These are phyloP conservation scores for Mesitornis unicolor DNA, from an alignment of 2,113 vertebrate species.

Conservation along the genomic window DNA sequence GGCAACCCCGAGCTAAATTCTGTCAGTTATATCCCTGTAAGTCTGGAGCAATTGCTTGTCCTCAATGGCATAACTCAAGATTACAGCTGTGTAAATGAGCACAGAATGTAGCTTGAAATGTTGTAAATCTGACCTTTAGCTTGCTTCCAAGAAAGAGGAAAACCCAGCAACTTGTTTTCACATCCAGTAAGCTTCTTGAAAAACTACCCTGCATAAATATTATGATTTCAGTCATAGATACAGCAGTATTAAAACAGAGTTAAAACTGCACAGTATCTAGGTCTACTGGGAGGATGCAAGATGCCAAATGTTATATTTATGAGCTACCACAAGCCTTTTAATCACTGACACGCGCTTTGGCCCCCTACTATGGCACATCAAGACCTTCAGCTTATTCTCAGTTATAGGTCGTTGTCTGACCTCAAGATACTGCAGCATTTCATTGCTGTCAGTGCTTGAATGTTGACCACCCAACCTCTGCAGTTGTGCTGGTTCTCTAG, in stretches of 20 bases:
- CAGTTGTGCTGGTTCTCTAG: background rate
- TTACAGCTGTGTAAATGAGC: slow-evolving; percentile 52
- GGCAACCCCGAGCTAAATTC: slow-evolving; percentile 13
- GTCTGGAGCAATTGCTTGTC: slow-evolving; percentile 31
- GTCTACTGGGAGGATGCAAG: background rate
- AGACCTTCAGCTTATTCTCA: background rate
- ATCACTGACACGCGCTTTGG: background rate
- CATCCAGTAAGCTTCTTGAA: slow-evolving; percentile 23
- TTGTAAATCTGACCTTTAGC: slow-evolving; percentile 61
- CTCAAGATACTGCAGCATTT: background rate
- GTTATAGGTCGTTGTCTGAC: background rate
- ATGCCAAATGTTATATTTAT: background rate
- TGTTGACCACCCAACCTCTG: background rate
- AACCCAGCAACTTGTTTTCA: slow-evolving; percentile 36
- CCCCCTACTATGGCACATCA: background rate
- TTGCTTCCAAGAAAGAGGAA: slow-evolving; percentile 38
- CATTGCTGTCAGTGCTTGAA: background rate
- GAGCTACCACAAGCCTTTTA: background rate
- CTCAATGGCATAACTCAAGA: slow-evolving; percentile 39
- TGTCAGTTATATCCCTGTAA: slow-evolving; percentile 22
- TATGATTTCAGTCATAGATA: slow-evolving; percentile 24
- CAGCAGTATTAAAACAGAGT: background rate
- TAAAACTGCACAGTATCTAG: background rate
- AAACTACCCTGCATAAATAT: slow-evolving; percentile 51
- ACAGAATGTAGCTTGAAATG: slow-evolving; percentile 24